These are phyloP conservation scores for Seira musarum DNA, from an alignment of 2,888 invertebrate genomes.

Conservation along the genomic window DNA sequence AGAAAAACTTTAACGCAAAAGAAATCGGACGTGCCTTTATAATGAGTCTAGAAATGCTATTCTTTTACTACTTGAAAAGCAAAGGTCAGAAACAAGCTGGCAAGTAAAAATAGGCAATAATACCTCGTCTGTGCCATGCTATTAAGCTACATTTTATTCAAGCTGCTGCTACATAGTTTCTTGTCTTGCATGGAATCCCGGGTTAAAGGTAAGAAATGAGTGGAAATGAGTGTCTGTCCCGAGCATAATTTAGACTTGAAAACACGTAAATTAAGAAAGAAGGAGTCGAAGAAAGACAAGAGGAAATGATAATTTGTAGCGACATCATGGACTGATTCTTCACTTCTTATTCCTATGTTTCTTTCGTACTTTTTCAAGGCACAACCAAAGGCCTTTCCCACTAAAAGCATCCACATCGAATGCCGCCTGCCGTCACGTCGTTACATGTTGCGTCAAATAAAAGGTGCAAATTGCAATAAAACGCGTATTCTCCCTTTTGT, in stretches of 20 bases:
- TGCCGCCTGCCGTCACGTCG: neutral
- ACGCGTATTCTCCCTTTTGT: neutral
- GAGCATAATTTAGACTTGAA: neutral
- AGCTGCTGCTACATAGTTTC: neutral
- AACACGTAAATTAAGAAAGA: neutral
- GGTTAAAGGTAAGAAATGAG: no score
- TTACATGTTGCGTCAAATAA: neutral
- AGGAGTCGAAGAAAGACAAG: slow-evolving; percentile 12
- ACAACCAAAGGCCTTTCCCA: neutral
- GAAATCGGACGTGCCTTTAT: neutral
- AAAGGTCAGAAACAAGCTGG: no score
- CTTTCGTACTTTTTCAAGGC: no score
- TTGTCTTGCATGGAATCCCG: neutral
- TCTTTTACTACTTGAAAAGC: neutral
- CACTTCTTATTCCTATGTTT: no score
- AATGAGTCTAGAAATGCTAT: neutral
- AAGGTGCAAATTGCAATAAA: neutral
- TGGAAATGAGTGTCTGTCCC: neutral
- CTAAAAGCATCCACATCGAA: neutral
- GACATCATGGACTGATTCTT: slow-evolving; percentile 7
- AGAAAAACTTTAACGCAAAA: neutral
- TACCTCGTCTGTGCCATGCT: neutral
- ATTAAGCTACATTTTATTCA: slow-evolving; percentile 16
- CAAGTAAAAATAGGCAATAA: slow-evolving; percentile 1
- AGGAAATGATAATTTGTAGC: slow-evolving; percentile 43